These are phyloP conservation scores for Alexandromys fortis DNA, from an alignment of 2,113 vertebrate genomes.

Conservation along the genomic window DNA sequence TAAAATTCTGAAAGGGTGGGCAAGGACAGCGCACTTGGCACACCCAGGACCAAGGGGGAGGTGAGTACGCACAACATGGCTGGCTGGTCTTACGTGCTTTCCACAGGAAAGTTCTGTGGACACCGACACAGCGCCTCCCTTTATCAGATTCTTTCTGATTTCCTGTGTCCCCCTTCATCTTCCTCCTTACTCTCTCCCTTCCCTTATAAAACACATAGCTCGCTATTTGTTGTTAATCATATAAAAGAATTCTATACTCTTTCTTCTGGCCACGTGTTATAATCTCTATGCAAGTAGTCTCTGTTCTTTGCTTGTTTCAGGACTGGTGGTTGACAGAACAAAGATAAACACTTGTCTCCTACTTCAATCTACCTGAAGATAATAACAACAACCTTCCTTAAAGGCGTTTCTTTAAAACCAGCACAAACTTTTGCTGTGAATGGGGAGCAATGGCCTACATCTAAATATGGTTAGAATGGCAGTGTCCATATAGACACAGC, in stretches of 20 bases:
- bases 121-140: not conserved
- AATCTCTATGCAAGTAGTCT: not conserved
- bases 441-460: not conserved
- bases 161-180: not conserved
- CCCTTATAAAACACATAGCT: not conserved
- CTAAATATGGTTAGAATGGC: not conserved
- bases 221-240: not conserved
- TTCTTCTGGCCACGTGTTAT: not conserved
- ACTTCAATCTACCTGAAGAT: not conserved
- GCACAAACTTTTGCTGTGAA: not conserved
- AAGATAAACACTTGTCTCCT: not conserved
- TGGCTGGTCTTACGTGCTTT: not conserved
- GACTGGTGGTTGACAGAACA: not conserved
- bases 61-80: not conserved
- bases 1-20: not conserved
- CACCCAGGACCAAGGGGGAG: too few relatives aligned
- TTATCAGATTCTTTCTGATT: not conserved
- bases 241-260: not conserved
- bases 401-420: not conserved
- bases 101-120: not conserved
- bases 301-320: not conserved
- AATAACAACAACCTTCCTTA: not conserved
- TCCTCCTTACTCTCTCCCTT: not conserved
- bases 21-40: not conserved
- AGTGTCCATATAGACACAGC: not conserved